phyloP scores from a whole-genome alignment of 2,113 vertebrate species.

The Chauna torquata region DNA sequence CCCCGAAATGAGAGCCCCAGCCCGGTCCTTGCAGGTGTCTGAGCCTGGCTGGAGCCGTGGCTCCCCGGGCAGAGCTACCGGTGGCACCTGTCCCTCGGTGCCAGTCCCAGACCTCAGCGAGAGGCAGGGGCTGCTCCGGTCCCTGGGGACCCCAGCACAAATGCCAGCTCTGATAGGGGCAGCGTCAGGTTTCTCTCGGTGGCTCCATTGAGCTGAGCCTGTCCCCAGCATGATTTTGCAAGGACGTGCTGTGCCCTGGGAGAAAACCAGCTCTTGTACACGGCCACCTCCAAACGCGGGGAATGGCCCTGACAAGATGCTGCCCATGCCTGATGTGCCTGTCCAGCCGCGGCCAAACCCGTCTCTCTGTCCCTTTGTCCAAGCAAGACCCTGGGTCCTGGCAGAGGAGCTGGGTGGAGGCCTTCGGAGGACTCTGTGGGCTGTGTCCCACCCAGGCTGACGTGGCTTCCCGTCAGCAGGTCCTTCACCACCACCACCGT shows the following conservation, averaged over 20 bases:
- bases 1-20: not conserved
- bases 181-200: not conserved
- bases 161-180: not conserved
- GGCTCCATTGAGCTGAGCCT: not conserved
- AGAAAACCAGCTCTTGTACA: fast-evolving
- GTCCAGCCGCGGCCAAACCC: not conserved
- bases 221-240: not conserved
- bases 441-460: not conserved
- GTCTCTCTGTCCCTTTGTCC: fast-evolving
- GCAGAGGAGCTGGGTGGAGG: not conserved
- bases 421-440: not conserved
- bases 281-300: not conserved
- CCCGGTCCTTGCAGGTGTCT: not conserved
- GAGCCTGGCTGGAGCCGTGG: not conserved
- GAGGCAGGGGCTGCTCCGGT: no score
- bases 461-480: not conserved
- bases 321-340: not conserved
- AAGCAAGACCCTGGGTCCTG: not conserved
- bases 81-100: not conserved
- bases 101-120: not conserved
- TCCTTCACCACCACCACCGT: not conserved
- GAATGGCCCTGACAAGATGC: fast-evolving
- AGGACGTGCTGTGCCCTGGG: not conserved
- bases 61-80: no score
- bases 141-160: no score